These are phyloP conservation scores for Drosophila azteca DNA, from an alignment of 1,140 invertebrate genomes.

Conservation along the genomic window DNA sequence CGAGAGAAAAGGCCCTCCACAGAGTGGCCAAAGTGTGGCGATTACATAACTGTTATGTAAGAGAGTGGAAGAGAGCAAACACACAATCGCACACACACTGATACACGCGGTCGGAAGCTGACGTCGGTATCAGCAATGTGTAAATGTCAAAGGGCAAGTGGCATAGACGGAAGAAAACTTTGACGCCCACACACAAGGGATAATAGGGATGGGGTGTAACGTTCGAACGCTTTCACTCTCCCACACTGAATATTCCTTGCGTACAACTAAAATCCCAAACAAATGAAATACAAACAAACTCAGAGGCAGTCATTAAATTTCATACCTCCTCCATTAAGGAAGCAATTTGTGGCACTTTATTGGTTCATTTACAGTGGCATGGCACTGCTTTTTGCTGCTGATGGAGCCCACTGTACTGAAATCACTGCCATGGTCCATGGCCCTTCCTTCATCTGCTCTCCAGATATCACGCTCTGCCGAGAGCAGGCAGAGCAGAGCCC, in stretches of 20 bases:
- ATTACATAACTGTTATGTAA: slow-evolving; percentile 71
- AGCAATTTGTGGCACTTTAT: slow-evolving; percentile 40
- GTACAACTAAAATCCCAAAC: slow-evolving; percentile 12
- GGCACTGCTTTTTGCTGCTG: neutral
- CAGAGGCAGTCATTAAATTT: slow-evolving; percentile 30
- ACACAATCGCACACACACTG: neutral
- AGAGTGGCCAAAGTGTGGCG: slow-evolving; percentile 19
- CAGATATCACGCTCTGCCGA: neutral
- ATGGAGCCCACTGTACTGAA: slow-evolving; percentile 20
- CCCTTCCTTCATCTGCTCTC: slow-evolving; percentile 28
- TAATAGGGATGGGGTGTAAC: too few species aligned
- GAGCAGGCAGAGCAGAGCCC: slow-evolving; percentile 37
- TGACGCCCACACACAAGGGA: slow-evolving; percentile 16
- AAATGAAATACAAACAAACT: slow-evolving; percentile 51
- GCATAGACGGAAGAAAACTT: slow-evolving; percentile 58
- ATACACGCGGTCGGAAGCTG: slow-evolving; percentile 26
- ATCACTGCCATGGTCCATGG: slow-evolving; percentile 78
- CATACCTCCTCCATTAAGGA: slow-evolving; percentile 46
- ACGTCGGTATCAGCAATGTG: slow-evolving; percentile 24
- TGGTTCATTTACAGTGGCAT: slow-evolving; percentile 2
- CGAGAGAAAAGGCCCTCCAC: slow-evolving; percentile 30
- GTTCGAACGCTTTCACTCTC: too few species aligned
- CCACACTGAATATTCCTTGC: slow-evolving; percentile 17
- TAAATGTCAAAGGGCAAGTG: slow-evolving; percentile 74
- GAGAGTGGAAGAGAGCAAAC: slow-evolving; percentile 12